Conservation (phyloP, 2,888 invertebrate genomes). For the Xanthia togata region DNA sequence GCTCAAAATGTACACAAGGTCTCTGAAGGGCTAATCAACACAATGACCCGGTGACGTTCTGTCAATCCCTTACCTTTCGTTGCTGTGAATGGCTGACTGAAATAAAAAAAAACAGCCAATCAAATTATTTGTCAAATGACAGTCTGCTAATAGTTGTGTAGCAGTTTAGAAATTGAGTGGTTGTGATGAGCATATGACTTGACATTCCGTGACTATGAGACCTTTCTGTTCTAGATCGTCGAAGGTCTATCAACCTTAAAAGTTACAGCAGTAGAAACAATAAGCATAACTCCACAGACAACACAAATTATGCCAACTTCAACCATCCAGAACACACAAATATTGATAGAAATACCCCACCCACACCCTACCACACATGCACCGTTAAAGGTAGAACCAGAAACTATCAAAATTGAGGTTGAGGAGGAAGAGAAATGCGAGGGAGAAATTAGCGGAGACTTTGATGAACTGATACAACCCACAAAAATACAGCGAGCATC, state of each 20-base stretch:
- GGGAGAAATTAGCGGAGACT: neutral
- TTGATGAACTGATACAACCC: conserved; percentile 14
- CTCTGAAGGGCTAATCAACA: neutral
- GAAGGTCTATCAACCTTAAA: conserved; percentile 22
- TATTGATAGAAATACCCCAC: conserved; percentile 1
- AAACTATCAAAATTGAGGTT: conserved; percentile 13
- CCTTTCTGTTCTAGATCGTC: conserved; percentile 7
- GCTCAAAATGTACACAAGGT: too few species aligned
- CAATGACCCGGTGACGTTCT: too few species aligned
- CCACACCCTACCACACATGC: neutral
- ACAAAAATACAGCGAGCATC: conserved; percentile 8
- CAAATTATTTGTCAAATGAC: neutral
- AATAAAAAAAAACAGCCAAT: neutral
- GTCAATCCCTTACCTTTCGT: neutral
- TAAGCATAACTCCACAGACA: conserved; percentile 16
- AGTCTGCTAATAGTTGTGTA: neutral
- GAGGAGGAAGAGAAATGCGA: neutral
- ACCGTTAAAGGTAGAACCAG: conserved; percentile 10
- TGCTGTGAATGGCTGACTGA: neutral
- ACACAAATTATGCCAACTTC: neutral
- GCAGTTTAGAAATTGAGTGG: neutral
- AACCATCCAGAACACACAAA: neutral
- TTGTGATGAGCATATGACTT: neutral
- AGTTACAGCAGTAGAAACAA: conserved; percentile 8
- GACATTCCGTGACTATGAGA: neutral